Base-by-base conservation (phyloP, 2,113 vertebrate species). In the Chaetodon trifascialis region DNA sequence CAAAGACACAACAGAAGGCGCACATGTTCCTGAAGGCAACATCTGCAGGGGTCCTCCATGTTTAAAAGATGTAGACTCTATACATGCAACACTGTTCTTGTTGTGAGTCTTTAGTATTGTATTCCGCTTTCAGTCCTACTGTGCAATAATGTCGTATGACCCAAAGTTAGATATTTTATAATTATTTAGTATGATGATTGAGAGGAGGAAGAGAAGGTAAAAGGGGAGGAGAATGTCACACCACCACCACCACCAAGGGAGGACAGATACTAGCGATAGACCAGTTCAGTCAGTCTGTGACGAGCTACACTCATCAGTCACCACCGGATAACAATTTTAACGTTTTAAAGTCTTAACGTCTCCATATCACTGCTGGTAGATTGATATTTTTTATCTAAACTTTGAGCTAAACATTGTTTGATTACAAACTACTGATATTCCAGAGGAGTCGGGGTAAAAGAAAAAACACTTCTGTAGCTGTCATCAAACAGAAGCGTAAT, bases 141-240 rank as follows among this genome's bases (percentile, higher is more conserved):
- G 63, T 84, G 70, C 75, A 83, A 77, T 83, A 86, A 70, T 66
- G 21, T 46, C 1, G 4, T 67, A 11, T 44, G 54, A 74, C 8
- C 55, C 76, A 60, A n/a, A 76, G 42, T 12, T 49, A 42, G 42
- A 73, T 76, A 73, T 76, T 82, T 58, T 17, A 42, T 47, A 38
- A 66, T 55, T 17, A 73, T 47, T 25, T 38, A 15, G 11, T 17
- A 34, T 5, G 0, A 71, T 60, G 25, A 40, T 10, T 23, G 2
- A 71, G 21, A 59, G 16, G 40, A 42, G 49, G 25, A 70, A 25
- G 14, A 54, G 38, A 47, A 25, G 67, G 14, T 62, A 17, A 23
- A 47, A 73, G 36, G 7, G 23, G 17, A 49, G 42, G 73, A 65
- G 42, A 38, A 30, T 40, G 25, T n/a, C 25, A 15, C 11, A 30